These are phyloP conservation scores for Andrena cerasifolii DNA, from an alignment of 1,140 invertebrate species.

Conservation along the genomic window DNA sequence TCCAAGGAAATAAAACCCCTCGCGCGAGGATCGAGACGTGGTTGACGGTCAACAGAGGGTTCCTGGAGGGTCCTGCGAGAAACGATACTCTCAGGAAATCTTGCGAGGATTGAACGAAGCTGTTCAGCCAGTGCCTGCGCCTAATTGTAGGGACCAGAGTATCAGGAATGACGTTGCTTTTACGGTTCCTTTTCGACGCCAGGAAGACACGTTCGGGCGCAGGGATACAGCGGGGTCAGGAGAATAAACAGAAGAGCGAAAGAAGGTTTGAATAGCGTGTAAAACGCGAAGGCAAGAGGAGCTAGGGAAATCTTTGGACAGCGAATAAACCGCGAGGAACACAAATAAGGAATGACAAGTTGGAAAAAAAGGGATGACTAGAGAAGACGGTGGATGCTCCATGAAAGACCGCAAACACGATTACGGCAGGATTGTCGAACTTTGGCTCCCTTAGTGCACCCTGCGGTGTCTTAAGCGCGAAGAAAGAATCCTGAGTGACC, in stretches of 20 bases:
- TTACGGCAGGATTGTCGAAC: neutral
- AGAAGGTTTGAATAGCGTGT: neutral
- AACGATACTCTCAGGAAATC: slow-evolving; percentile 39
- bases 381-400: neutral
- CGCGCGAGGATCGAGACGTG: neutral
- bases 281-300: neutral
- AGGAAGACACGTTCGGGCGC: neutral
- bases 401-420: neutral
- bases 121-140: neutral
- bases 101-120: neutral
- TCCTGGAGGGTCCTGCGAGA: slow-evolving; percentile 4
- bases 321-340: neutral
- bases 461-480: neutral
- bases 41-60: slow-evolving; percentile 36
- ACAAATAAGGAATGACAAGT: slow-evolving; percentile 7
- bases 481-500: neutral
- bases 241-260: neutral
- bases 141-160: slow-evolving; percentile 33
- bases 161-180: slow-evolving; percentile 8
- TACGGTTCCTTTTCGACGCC: slow-evolving; percentile 40
- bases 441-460: neutral
- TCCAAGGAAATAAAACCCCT: slow-evolving; percentile 47
- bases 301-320: too few species aligned
- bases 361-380: neutral
- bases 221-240: neutral